These are phyloP conservation scores for Dione juno DNA, from an alignment of 2,888 invertebrate genomes.

Conservation along the genomic window DNA sequence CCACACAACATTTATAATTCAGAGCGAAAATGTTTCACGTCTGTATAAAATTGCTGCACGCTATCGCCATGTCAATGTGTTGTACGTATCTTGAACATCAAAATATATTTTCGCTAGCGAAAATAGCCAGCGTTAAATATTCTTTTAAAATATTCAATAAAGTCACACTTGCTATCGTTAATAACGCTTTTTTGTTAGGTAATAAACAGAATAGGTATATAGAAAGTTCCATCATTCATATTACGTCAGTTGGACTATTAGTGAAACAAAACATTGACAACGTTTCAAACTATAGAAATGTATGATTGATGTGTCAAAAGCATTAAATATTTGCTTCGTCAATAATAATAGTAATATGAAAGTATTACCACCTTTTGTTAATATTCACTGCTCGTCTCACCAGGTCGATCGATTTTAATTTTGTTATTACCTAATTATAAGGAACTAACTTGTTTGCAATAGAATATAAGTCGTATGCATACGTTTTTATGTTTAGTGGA, in stretches of 20 bases:
- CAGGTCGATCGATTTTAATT: background rate
- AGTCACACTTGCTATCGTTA: background rate
- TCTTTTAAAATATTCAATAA: background rate
- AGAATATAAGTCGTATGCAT: background rate
- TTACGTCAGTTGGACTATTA: conserved; percentile 5
- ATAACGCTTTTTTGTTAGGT: background rate
- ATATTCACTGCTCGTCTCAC: background rate
- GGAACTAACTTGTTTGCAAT: background rate
- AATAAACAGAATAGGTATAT: background rate
- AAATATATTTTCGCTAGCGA: background rate
- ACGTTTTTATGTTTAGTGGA: background rate
- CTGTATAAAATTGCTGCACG: conserved; percentile 25
- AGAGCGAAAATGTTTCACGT: conserved; percentile 25
- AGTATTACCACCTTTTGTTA: background rate
- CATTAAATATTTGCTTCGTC: background rate
- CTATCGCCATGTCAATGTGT: conserved; percentile 5
- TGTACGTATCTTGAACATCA: conserved; percentile 1
- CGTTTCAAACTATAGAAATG: conserved; percentile 8
- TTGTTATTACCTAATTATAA: too few species aligned
- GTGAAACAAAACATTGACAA: conserved; percentile 15
- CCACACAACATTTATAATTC: conserved; percentile 33
- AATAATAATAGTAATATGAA: background rate
- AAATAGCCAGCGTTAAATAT: background rate
- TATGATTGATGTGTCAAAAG: conserved; percentile 11
- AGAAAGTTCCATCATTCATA: conserved; percentile 9